phyloP scores from a whole-genome alignment of 2,113 vertebrate species.

The Pseudonaja textilis region DNA sequence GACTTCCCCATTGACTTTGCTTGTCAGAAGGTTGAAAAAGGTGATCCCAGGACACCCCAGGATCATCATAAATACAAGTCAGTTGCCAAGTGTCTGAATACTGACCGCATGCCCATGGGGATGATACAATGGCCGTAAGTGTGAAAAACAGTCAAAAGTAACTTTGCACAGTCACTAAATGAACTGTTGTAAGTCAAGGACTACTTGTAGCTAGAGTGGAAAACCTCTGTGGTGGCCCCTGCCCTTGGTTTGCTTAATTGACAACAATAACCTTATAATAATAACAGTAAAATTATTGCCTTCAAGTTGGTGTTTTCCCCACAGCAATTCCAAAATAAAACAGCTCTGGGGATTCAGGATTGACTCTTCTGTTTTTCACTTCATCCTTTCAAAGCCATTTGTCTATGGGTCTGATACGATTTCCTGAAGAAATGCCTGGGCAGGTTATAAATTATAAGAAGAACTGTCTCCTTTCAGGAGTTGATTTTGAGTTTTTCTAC shows the following conservation, averaged over 20 bases:
- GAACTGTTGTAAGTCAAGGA: not conserved
- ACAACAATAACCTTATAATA: not conserved
- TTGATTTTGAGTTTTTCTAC: not conserved
- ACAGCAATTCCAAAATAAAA: not conserved
- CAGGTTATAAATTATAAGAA: not conserved
- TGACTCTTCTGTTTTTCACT: not conserved
- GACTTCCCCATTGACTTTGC: not conserved
- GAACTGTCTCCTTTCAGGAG: not conserved
- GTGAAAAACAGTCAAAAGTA: not conserved
- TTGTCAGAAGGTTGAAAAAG: not conserved
- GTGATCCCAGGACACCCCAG: not conserved
- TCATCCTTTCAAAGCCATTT: not conserved
- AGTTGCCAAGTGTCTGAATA: not conserved
- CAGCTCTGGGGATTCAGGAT: not conserved
- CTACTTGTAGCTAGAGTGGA: not conserved
- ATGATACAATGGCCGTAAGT: not conserved
- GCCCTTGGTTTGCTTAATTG: not conserved
- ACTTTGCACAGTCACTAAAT: not conserved
- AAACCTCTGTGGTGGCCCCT: not conserved
- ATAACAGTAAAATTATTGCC: not conserved
- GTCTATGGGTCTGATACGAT: not conserved
- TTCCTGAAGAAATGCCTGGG: not conserved
- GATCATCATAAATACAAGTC: not conserved
- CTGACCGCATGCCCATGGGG: not conserved
- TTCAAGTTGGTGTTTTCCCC: not conserved